A percentile compares a stretch with the other conserved stretches of the same genome.
Evolutionary conservation across 2,113 vertebrate species (phyloP).

Genomic region (Etheostoma cragini): DNA sequence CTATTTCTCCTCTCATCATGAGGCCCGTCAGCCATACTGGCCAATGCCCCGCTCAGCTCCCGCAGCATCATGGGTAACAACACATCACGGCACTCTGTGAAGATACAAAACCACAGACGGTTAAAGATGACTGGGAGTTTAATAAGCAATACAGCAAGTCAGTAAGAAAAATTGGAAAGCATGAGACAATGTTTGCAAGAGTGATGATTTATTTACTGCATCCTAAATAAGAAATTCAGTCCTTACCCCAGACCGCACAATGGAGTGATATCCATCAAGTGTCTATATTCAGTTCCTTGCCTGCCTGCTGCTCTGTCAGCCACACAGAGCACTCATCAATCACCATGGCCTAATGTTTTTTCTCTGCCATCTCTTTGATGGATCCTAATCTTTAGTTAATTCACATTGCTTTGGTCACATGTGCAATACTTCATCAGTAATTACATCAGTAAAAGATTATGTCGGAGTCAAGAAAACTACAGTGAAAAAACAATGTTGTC

Average conservation of each 20-base stretch:
- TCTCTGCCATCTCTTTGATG: conserved; percentile 18
- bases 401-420: conserved; percentile 8
- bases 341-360: conserved; percentile 7
- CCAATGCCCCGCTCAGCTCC: conserved; percentile 89
- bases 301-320: conserved; percentile 46
- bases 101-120: conserved; percentile 26
- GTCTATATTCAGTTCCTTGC: conserved; percentile 52
- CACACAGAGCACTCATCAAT: conserved; percentile 59
- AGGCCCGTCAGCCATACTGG: conserved; percentile 81
- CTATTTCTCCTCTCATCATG: conserved; percentile 89
- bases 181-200: background rate
- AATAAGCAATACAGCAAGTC: background rate
- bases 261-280: conserved; percentile 60
- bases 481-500: background rate
- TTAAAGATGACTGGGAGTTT: background rate
- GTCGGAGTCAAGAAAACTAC: background rate
- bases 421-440: conserved; percentile 14
- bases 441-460: background rate
- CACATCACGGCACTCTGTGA: conserved; percentile 94
- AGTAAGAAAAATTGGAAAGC: background rate
- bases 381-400: conserved; percentile 30
- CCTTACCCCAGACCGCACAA: conserved; percentile 32
- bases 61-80: conserved; percentile 95
- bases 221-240: conserved; percentile 51
- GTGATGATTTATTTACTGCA: conserved; percentile 16